Conservation (phyloP, 2,888 invertebrate species). For the Stegophylla sp. region DNA sequence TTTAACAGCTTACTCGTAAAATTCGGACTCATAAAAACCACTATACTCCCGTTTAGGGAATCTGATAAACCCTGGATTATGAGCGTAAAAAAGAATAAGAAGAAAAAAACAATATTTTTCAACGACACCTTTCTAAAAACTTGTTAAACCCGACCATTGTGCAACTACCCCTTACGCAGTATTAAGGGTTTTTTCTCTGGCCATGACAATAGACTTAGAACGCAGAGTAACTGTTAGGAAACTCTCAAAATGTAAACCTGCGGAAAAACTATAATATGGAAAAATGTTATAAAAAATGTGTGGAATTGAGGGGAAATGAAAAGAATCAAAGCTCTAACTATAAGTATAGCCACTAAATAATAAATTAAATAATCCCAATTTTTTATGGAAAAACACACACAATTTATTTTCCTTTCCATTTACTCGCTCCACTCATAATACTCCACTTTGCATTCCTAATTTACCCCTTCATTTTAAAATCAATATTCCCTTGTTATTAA, state of each 20-base stretch:
- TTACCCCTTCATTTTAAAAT: conserved; percentile 22
- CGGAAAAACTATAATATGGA: not conserved
- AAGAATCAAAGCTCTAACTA: not conserved
- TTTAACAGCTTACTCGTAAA: conserved; percentile 14
- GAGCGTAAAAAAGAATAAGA: not conserved
- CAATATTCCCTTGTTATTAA: conserved; percentile 15
- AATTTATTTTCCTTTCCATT: not conserved
- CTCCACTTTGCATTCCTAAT: conserved; percentile 24
- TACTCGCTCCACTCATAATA: not conserved
- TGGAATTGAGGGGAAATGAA: not conserved
- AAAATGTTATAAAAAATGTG: not conserved
- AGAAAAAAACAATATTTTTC: conserved; percentile 30
- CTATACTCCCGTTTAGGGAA: conserved; percentile 10
- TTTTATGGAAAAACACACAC: too few relatives aligned
- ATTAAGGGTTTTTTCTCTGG: not conserved
- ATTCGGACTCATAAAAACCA: conserved; percentile 14
- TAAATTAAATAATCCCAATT: too few relatives aligned
- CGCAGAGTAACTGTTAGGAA: not conserved
- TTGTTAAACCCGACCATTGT: conserved; percentile 3
- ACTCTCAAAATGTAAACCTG: not conserved
- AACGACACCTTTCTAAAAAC: not conserved
- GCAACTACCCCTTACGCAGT: not conserved
- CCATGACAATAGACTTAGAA: not conserved
- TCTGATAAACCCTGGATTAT: conserved; percentile 31
- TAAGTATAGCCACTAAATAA: not conserved